A percentile compares a stretch with the other conserved stretches of the same genome.
Evolutionary conservation across 2,888 invertebrate species (phyloP).

Genomic region (Ptychoptera contaminata): DNA sequence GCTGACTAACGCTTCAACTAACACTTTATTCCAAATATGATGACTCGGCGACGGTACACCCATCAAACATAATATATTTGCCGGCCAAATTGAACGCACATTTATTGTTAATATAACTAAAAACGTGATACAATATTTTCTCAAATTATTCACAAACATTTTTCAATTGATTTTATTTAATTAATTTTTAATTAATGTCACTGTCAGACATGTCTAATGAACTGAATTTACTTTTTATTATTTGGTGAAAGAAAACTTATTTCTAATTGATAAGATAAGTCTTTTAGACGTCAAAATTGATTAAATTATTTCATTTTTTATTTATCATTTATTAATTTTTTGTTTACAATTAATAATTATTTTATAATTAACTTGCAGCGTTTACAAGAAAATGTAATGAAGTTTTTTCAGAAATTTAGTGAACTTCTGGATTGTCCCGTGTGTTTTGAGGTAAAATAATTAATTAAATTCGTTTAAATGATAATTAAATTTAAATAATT

Average conservation of each 20-base stretch:
- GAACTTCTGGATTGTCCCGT: conserved; percentile 35
- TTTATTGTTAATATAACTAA: no score
- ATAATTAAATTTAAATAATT: conserved; percentile 5
- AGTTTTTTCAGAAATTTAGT: conserved; percentile 31
- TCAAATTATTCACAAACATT: no score
- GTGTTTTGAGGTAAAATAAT: conserved; percentile 30
- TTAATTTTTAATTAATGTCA: no score
- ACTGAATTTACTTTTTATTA: no score
- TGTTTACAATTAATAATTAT: conserved; percentile 2
- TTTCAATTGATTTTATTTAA: no score
- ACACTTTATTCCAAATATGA: conserved; percentile 7
- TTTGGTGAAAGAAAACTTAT: no score
- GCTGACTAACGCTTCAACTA: conserved; percentile 6
- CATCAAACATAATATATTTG: conserved; percentile 9
- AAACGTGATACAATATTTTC: no score
- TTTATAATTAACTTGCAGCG: not conserved
- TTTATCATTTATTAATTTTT: no score
- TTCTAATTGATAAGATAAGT: no score
- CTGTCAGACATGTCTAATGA: no score
- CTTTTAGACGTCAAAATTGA: no score
- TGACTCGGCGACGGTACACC: conserved; percentile 8
- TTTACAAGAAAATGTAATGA: not conserved
- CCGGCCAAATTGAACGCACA: not conserved
- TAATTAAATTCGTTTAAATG: not conserved
- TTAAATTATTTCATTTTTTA: no score